These are phyloP conservation scores for Ochotona princeps DNA, from an alignment of 2,113 vertebrate genomes.

Conservation along the genomic window DNA sequence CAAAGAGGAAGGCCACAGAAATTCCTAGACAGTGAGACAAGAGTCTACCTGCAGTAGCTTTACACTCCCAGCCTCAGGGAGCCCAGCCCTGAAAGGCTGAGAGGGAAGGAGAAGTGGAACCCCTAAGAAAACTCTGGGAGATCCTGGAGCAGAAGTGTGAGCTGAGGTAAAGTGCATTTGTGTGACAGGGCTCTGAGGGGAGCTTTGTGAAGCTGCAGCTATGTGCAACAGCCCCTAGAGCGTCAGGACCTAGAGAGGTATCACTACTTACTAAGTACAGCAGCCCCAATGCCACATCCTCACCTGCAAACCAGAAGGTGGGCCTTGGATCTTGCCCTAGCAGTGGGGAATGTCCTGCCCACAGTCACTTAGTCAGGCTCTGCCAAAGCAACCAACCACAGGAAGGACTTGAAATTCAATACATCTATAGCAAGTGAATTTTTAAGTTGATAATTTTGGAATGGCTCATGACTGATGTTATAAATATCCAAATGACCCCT, in stretches of 20 bases:
- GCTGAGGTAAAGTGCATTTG: neutral
- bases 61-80: neutral
- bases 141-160: neutral
- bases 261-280: too few species aligned
- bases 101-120: neutral
- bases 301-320: too few species aligned
- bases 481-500: too few species aligned
- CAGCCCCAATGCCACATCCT: neutral
- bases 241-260: neutral
- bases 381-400: too few species aligned
- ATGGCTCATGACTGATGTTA: too few species aligned
- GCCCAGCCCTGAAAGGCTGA: neutral
- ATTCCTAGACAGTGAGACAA: neutral
- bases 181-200: too few species aligned
- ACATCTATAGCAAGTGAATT: too few species aligned
- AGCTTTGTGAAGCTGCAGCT: neutral
- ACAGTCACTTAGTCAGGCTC: too few species aligned
- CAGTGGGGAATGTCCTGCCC: too few species aligned
- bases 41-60: neutral
- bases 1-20: neutral
- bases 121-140: neutral
- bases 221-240: neutral
- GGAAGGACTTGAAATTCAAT: too few species aligned
- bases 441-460: too few species aligned
- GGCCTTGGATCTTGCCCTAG: neutral